These are phyloP conservation scores for Ptychoptera albimana DNA, from an alignment of 2,888 invertebrate genomes.

Conservation along the genomic window DNA sequence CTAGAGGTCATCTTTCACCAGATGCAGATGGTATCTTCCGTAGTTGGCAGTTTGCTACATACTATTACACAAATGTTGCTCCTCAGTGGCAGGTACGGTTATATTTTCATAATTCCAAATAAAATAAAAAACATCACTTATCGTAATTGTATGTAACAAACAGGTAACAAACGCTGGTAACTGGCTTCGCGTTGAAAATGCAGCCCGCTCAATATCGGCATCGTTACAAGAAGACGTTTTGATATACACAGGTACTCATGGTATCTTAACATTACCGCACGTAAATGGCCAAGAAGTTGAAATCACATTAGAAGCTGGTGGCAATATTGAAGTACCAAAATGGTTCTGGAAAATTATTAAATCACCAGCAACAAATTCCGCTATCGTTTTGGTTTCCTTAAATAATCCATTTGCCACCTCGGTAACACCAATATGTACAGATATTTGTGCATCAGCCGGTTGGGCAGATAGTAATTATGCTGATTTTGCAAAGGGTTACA, in stretches of 20 bases:
- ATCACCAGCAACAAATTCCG: constrained; percentile 17
- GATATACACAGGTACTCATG: constrained; percentile 30
- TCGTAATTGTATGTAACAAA: too few relatives aligned
- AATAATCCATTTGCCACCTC: constrained; percentile 30
- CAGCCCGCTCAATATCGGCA: constrained; percentile 24
- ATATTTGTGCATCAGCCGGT: constrained; percentile 24
- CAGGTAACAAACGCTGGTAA: constrained; percentile 28
- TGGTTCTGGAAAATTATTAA: constrained; percentile 32
- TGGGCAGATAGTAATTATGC: constrained; percentile 17
- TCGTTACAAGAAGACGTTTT: constrained; percentile 19
- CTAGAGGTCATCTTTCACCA: constrained; percentile 33
- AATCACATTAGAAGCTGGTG: constrained; percentile 24
- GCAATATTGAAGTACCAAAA: constrained; percentile 28
- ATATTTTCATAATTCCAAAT: not conserved
- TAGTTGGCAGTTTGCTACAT: constrained; percentile 31
- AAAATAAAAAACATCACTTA: not conserved
- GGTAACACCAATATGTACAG: constrained; percentile 20
- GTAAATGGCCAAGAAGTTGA: constrained; percentile 16
- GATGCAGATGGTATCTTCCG: constrained; percentile 32
- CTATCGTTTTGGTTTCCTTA: constrained; percentile 30
- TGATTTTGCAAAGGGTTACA: constrained; percentile 12
- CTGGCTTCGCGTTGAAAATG: constrained; percentile 30
- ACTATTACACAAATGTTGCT: constrained; percentile 32
- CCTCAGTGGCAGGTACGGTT: constrained; percentile 31
- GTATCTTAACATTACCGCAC: constrained; percentile 24